Evolutionary conservation across 2,888 invertebrate species (phyloP), one percentile per base, ranked within the genome.

Genomic region (Acrobasis consociella): DNA sequence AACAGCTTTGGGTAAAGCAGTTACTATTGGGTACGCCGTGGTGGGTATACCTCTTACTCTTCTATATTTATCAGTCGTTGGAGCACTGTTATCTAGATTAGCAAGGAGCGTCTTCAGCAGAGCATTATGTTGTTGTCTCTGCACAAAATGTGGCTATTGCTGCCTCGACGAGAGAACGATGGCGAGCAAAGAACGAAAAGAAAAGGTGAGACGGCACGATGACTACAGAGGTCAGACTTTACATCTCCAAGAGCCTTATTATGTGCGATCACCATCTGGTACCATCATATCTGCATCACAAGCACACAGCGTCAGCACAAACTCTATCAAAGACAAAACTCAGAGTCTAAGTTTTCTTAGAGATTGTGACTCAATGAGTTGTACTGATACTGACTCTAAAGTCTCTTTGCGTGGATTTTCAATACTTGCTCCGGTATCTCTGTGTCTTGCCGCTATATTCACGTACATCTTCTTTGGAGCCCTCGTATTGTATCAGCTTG

Each of bases 391-490:
- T 49, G 95, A 95, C 74, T 95, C 95, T 0, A 95, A 94, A 77
- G 93, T 94, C 58, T 96, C 95, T 31, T 93, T 96, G 77, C 94
- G 95, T 72, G 95, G 95, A 11, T 91, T 95, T 63, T 96, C 97
- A 69, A 97, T 98, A 71, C 89, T 98, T 68, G 98, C 98, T 10
- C 99, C 99, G 5, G 96, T 99, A 59, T 93, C 96, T 61, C 93
- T 99, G 58, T 98, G 98, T 81, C 93, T 99, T 49, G 94, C 96
- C 60, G 97, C 98, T 72, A 97, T 99, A 94, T 95, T 97, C 69
- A 95, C 96, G 69, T 99, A 99, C 85, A 97, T 99, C 64, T 95
- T 97, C 72, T 95, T 97, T 62, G 99, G 99, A 7, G 98, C 98
- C 1, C 94, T 97, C 65, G 95, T 98, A 38, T 94, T 99, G 70